Base-by-base conservation (phyloP, 2,113 vertebrate species). In the Sprattus sprattus region DNA sequence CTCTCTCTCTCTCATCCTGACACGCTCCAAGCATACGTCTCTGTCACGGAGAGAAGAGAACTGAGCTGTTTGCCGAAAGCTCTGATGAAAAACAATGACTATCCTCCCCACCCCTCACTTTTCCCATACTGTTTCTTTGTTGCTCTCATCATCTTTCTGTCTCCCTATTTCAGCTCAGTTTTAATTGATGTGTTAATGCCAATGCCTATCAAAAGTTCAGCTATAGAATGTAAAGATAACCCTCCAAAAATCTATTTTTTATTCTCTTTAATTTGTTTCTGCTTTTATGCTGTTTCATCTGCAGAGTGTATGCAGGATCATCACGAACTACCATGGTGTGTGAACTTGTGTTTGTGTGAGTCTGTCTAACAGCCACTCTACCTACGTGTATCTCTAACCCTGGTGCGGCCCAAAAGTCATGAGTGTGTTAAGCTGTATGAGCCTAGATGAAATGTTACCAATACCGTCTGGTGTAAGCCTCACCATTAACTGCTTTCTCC, bases 401-500 rank as follows among this genome's bases (percentile, higher is more conserved):
- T 11, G 64, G n/a, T 7, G 25, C 1, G n/a, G 64, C 64, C 64
- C n/a, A 9, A 25, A 67, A 2, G 3, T 10, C 11, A 28, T 10
- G 39, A 39, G 39, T 39, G 39, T 39, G 39, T 25, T 67, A 11
- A 78, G 71, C 71, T 32, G 64, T 28, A 28, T 28, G 25, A 25
- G 91, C 83, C 87, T 86, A 89, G 88, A 93, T 93, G 88, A 93
- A 93, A 92, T 92, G 90, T 92, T 90, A 91, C 90, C 87, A 88
- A 83, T 85, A 86, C 86, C 87, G 67, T 89, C 67, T 78, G 89
- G 91, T 87, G 92, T 93, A 91, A 92, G 92, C 87, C 82, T 86
- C 83, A 87, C 90, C 93, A 94, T 94, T 94, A 94, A 92, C 91
- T 91, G 92, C 91, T 93, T 93, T 93, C 91, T 93, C 93, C 93